phyloP scores from a whole-genome alignment of 1,140 invertebrate species.

The Nephotettix cincticeps region DNA sequence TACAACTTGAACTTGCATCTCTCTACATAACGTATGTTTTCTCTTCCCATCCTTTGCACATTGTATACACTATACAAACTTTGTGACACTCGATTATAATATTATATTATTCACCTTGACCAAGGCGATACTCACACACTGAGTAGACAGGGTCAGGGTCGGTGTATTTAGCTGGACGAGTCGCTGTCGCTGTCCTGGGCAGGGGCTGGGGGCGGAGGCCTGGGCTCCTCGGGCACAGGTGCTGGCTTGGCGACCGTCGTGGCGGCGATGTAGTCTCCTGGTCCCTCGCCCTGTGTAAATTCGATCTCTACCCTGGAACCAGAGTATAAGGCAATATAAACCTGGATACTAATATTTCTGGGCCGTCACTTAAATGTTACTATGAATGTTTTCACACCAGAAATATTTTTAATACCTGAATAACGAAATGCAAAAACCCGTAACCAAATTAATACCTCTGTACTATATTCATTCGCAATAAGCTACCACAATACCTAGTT shows the following conservation, averaged over 20 bases:
- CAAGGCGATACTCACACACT: background rate
- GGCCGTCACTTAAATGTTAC: no score
- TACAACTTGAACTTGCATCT: no score
- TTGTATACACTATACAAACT: no score
- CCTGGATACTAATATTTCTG: no score
- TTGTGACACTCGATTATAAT: no score
- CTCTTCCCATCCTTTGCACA: no score
- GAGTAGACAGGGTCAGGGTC: background rate
- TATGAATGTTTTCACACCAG: no score
- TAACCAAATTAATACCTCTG: background rate
- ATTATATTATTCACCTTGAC: no score
- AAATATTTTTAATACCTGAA: background rate
- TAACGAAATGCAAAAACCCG: background rate
- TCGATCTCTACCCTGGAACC: conserved; percentile 76
- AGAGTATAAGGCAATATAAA: no score
- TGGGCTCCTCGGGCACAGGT: conserved; percentile 41
- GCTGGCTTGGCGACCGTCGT: conserved; percentile 52
- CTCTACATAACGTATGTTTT: no score
- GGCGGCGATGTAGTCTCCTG: conserved; percentile 72
- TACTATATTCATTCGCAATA: no score
- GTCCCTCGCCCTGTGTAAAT: conserved; percentile 72
- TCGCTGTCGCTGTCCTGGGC: conserved; percentile 53
- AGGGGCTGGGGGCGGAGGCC: conserved; percentile 41
- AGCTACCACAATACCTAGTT: no score
- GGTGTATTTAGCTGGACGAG: conserved; percentile 24